phyloP scores from a whole-genome alignment of 2,888 invertebrate genomes.

The Phortica okadai region DNA sequence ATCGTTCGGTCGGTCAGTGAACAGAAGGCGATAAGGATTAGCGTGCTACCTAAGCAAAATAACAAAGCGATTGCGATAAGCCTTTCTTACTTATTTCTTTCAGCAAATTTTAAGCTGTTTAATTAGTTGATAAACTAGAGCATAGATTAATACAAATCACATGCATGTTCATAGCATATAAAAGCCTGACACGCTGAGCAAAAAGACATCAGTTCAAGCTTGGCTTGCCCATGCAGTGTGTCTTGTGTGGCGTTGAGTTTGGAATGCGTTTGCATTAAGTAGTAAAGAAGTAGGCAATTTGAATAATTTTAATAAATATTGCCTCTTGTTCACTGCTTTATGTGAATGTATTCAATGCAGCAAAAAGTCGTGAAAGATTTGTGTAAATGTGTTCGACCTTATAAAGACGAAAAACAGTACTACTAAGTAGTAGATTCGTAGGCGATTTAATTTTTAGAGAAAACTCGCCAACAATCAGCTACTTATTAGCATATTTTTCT shows the following conservation, averaged over 20 bases:
- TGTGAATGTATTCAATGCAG: conserved; percentile 44
- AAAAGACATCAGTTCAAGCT: not conserved
- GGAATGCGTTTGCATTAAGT: conserved; percentile 51
- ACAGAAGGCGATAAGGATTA: conserved; percentile 20
- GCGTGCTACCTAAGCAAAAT: not conserved
- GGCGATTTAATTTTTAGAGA: conserved; percentile 36
- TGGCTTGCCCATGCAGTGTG: not conserved
- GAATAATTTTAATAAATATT: conserved; percentile 36
- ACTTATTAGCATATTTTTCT: conserved; percentile 36
- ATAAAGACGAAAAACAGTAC: conserved; percentile 35
- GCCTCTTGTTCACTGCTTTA: conserved; percentile 52
- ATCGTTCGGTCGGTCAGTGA: not conserved
- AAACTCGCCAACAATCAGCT: conserved; percentile 35
- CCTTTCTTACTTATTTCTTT: not conserved
- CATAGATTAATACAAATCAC: not conserved
- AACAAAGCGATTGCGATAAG: not conserved
- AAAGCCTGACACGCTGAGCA: not conserved
- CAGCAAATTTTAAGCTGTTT: not conserved
- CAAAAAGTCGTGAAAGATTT: not conserved
- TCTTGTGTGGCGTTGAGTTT: not conserved
- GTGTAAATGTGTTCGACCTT: not conserved
- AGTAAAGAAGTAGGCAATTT: conserved; percentile 53
- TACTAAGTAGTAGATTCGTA: conserved; percentile 48
- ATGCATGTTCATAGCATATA: conserved; percentile 1
- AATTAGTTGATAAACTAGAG: conserved; percentile 13